Conservation (phyloP, 2,113 vertebrate species). For the Castor canadensis region DNA sequence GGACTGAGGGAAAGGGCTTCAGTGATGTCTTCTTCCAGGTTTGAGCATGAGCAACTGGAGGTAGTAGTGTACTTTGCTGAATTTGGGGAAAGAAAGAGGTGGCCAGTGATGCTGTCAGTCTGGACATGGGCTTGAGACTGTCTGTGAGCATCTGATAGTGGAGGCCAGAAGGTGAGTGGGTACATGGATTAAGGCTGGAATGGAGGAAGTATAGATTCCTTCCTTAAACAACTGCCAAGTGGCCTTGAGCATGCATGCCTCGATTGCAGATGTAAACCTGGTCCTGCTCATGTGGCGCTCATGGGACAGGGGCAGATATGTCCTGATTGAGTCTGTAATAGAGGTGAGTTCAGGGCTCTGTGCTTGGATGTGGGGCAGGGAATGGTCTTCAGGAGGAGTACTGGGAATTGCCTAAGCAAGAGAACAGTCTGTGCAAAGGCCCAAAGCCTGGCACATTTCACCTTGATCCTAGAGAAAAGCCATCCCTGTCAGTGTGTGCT, state of each 20-base stretch:
- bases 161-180: neutral
- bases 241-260: neutral
- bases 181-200: neutral
- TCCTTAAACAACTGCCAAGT: neutral
- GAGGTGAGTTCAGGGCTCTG: neutral
- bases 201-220: neutral
- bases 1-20: neutral
- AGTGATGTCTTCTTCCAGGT: neutral
- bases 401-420: neutral
- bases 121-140: too few species aligned
- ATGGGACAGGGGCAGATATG: neutral
- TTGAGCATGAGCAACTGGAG: neutral
- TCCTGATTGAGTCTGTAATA: neutral
- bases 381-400: neutral
- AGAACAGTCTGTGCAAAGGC: neutral
- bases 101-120: neutral
- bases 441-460: neutral
- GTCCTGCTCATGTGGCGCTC: neutral
- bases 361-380: neutral
- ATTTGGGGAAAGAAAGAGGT: neutral
- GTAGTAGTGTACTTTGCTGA: neutral
- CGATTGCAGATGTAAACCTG: neutral
- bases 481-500: too few species aligned
- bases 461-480: neutral
- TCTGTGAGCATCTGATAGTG: neutral